Percentiles rank a stretch among this genome's conserved stretches.
These are phyloP conservation scores for Mamestra configurata DNA, from an alignment of 1,140 invertebrate species.

Conservation along the genomic window DNA sequence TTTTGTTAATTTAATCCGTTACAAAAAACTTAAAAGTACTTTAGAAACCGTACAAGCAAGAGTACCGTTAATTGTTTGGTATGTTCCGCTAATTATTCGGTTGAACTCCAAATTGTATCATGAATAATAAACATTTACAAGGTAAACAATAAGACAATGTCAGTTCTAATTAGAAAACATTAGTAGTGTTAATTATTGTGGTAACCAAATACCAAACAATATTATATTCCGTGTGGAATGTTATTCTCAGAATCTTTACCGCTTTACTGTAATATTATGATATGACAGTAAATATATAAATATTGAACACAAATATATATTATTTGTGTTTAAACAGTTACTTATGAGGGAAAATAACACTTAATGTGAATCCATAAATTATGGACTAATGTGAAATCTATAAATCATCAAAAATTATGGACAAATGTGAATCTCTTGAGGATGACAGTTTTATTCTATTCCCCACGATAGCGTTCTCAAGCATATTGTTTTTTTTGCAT, in stretches of 20 bases:
- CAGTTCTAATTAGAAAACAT: slow-evolving; percentile 19
- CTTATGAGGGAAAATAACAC: no score
- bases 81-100: background rate
- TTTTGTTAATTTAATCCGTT: no score
- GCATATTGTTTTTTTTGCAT: background rate
- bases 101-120: background rate
- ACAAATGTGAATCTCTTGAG: background rate
- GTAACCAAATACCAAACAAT: background rate
- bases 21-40: no score
- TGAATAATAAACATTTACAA: slow-evolving; percentile 11
- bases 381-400: no score
- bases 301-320: no score
- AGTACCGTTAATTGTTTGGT: no score
- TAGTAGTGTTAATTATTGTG: background rate
- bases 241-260: background rate
- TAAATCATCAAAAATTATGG: no score
- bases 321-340: no score
- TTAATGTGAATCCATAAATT: no score
- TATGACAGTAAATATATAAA: no score
- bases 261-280: background rate
- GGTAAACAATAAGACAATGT: slow-evolving; percentile 4
- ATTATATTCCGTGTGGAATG: background rate
- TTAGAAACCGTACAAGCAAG: no score
- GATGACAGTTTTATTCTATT: background rate
- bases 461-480: no score